Base-by-base conservation (phyloP, 2,888 invertebrate genomes). In the Aromia moschata region DNA sequence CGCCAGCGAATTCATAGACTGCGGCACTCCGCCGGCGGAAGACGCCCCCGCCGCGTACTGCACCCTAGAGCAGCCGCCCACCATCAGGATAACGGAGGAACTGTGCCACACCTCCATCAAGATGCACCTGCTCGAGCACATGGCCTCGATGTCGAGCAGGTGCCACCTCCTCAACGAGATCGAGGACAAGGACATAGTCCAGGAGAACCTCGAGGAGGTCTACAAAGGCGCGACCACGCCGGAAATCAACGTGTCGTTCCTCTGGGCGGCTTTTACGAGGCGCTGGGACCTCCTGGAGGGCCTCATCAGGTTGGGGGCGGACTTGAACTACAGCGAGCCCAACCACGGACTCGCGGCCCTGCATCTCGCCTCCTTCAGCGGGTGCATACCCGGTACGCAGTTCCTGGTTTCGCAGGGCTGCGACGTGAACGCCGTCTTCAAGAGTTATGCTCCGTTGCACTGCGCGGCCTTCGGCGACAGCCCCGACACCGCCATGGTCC, bases 391-490 rank as follows among this genome's bases (percentile, higher is more conserved):
- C 15, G 89, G 91, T 62, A 86, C 89, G 10, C 85, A 84, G 65
- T 89, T 86, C 74, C 83, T 93, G 47, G 84, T 93, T 37, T 80
- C 85, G 25, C 85, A 87, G 70, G 90, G 89, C 1, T 85, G 86
- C 65, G 88, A 89, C 71, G 85, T 91, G 9, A 89, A 90, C 79
- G 84, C 86, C 38, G 85, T 87, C 74, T 85, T 86, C 58, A 87
- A 89, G 76, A 86, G 87, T 69, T 91, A 91, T 75, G 90, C 91
- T 36, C 93, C 95, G 0, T 84, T 95, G 53, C 95, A 96, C 79
- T 94, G 93, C 77, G 93, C 94, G 12, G 94, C 94, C 33, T 93
- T 94, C 81, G 92, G 94, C 7, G 92, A 94, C 75, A 89, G 93
- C 61, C 85, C 88, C 47, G 88, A 91, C 72, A 91, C 92, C 14